phyloP scores from a whole-genome alignment of 2,113 vertebrate genomes.

The Microtus oregoni region DNA sequence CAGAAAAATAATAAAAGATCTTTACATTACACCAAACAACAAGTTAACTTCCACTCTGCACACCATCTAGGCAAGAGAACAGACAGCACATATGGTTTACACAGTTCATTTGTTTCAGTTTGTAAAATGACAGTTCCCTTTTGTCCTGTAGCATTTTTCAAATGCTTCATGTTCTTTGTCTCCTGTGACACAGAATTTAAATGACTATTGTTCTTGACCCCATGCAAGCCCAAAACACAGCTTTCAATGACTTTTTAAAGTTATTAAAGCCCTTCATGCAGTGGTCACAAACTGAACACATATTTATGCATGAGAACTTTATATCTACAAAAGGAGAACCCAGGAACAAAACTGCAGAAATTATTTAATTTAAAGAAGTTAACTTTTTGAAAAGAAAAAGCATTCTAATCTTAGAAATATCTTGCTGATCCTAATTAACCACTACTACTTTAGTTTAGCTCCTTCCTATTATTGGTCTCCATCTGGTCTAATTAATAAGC shows the following conservation, averaged over 20 bases:
- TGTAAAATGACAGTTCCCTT: constrained; percentile 10
- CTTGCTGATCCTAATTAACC: constrained; percentile 49
- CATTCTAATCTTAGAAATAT: constrained; percentile 32
- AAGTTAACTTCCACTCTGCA: neutral
- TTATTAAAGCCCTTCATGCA: neutral
- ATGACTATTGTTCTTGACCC: neutral
- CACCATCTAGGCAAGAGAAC: neutral
- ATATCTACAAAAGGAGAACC: neutral
- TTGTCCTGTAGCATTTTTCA: neutral
- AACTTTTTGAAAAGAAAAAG: constrained; percentile 26
- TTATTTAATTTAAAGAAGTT: constrained; percentile 22
- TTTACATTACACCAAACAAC: neutral
- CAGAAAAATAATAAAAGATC: neutral
- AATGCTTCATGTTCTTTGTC: neutral
- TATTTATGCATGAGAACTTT: neutral
- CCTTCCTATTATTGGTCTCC: constrained; percentile 69
- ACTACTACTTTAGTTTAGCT: constrained; percentile 36
- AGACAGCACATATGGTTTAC: neutral
- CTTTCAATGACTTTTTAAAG: neutral
- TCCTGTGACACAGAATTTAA: neutral
- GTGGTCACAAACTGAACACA: neutral
- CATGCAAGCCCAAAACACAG: neutral
- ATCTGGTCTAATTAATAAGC: constrained; percentile 79
- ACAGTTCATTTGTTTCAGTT: neutral
- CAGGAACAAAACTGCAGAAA: neutral